These are phyloP conservation scores for Macrophya alboannulata DNA, from an alignment of 2,888 invertebrate species.

Conservation along the genomic window DNA sequence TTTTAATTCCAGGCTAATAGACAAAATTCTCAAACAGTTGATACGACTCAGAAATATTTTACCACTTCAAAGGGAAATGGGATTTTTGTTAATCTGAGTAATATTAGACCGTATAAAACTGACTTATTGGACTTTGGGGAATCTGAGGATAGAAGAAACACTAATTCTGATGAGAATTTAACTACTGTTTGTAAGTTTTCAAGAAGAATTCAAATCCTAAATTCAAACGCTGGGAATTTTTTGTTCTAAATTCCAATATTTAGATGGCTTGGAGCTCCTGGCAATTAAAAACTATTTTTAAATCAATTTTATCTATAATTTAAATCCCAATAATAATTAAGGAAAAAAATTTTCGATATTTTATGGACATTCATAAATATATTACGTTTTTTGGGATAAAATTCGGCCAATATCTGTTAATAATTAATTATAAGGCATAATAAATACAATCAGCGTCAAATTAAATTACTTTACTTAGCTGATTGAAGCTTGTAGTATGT, in stretches of 20 bases:
- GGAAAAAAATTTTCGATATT: background rate
- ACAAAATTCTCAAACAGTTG: slow-evolving; percentile 63
- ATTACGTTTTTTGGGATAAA: background rate
- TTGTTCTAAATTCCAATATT: background rate
- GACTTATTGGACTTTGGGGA: slow-evolving; percentile 58
- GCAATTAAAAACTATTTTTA: background rate
- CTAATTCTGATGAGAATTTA: slow-evolving; percentile 22
- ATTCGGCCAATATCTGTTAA: background rate
- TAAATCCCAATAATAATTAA: background rate
- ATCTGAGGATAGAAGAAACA: slow-evolving; percentile 3
- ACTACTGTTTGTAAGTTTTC: slow-evolving; percentile 35
- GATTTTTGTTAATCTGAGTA: slow-evolving; percentile 68
- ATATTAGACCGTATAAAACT: slow-evolving; percentile 68
- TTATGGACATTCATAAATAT: background rate
- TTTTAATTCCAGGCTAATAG: slow-evolving; percentile 62
- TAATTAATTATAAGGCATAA: background rate
- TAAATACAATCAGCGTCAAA: background rate
- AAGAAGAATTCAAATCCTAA: background rate
- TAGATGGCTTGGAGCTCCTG: background rate
- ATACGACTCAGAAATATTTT: slow-evolving; percentile 67
- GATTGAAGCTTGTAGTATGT: background rate
- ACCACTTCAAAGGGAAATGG: slow-evolving; percentile 64
- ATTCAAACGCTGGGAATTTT: background rate
- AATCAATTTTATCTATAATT: background rate
- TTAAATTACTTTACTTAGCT: background rate